Conservation (phyloP, 2,888 invertebrate species). For the Drosophila colorata region DNA sequence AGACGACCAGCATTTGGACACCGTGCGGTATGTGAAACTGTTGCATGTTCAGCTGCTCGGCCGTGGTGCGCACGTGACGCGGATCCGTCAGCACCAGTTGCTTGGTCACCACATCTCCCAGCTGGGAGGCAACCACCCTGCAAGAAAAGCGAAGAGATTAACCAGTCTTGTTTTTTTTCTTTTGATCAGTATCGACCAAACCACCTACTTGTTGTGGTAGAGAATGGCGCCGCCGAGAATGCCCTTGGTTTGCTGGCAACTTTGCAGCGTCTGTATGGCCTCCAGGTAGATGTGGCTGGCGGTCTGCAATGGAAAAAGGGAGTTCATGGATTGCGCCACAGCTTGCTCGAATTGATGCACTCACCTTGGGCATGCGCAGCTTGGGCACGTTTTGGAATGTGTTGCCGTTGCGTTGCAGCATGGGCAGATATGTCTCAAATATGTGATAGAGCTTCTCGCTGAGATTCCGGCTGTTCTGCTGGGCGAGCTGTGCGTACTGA, state of each 20-base stretch:
- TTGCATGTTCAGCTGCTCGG: slow-evolving; percentile 87
- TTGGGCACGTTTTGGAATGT: slow-evolving; percentile 93
- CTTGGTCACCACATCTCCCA: slow-evolving; percentile 91
- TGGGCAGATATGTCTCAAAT: slow-evolving; percentile 95
- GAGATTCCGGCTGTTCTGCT: slow-evolving; percentile 86
- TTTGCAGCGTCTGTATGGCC: slow-evolving; percentile 93
- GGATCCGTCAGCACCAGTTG: slow-evolving; percentile 93
- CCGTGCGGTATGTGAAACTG: slow-evolving; percentile 92
- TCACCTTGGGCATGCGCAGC: slow-evolving; percentile 92
- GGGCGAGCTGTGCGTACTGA: slow-evolving; percentile 85
- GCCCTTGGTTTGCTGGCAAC: slow-evolving; percentile 91
- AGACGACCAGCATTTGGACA: slow-evolving; percentile 92
- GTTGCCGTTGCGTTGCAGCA: slow-evolving; percentile 93
- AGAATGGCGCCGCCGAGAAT: slow-evolving; percentile 94
- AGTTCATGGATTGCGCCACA: neutral
- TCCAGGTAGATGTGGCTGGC: slow-evolving; percentile 94
- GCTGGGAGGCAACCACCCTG: slow-evolving; percentile 93
- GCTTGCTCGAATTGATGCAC: neutral
- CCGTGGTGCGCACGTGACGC: slow-evolving; percentile 92
- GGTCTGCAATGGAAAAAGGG: slow-evolving; percentile 87
- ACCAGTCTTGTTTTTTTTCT: no score
- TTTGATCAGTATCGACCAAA: neutral
- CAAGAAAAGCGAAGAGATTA: neutral
- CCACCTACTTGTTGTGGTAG: slow-evolving; percentile 93
- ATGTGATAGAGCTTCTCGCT: slow-evolving; percentile 92